Conservation (phyloP, 2,888 invertebrate species). For the Nomada goodeniana region DNA sequence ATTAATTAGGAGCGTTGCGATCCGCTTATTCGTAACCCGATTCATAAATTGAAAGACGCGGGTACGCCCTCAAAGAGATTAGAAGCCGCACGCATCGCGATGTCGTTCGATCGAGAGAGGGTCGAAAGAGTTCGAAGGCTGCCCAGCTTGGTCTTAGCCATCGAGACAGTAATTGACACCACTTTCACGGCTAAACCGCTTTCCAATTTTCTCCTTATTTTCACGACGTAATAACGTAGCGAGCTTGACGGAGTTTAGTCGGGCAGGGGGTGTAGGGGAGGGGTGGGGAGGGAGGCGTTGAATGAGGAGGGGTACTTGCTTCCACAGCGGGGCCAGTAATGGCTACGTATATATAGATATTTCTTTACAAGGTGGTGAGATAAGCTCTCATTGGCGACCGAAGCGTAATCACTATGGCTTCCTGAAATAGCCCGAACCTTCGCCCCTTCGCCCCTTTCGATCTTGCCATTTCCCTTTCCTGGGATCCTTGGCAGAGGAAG, state of each 20-base stretch:
- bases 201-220: conserved; percentile 75
- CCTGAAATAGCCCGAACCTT: conserved; percentile 67
- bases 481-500: conserved; percentile 58
- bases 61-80: too few species aligned
- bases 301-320: conserved; percentile 22
- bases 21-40: conserved; percentile 18
- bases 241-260: conserved; percentile 57
- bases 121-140: not conserved
- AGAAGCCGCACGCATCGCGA: not conserved
- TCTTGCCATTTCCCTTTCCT: conserved; percentile 53
- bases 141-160: conserved; percentile 18
- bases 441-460: conserved; percentile 50
- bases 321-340: conserved; percentile 48
- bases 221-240: conserved; percentile 70
- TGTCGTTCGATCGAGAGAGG: conserved; percentile 19
- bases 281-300: not conserved
- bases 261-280: not conserved
- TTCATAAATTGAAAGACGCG: conserved; percentile 36
- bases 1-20: conserved; percentile 12
- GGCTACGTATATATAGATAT: conserved; percentile 55
- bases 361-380: conserved; percentile 63
- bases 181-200: conserved; percentile 69
- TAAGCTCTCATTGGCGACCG: conserved; percentile 71
- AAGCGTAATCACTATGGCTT: conserved; percentile 71
- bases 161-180: conserved; percentile 69